Conservation (phyloP, 2,888 invertebrate genomes). For the Heliconius hortense region DNA sequence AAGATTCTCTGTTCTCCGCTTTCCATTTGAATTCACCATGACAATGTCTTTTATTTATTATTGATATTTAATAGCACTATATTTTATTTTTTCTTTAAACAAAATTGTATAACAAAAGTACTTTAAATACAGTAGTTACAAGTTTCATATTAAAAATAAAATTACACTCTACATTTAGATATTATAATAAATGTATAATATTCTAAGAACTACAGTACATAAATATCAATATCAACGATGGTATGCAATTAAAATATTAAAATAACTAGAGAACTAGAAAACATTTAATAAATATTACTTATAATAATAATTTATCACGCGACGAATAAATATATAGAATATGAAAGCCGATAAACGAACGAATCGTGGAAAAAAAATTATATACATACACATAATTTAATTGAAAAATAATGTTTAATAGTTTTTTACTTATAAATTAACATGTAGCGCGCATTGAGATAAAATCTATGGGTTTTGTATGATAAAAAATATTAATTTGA, state of each 20-base stretch:
- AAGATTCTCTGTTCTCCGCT: no score
- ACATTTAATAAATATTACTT: slow-evolving; percentile 17
- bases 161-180: not conserved
- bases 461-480: slow-evolving; percentile 15
- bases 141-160: slow-evolving; percentile 2
- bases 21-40: no score
- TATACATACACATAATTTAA: slow-evolving; percentile 1
- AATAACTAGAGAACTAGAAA: slow-evolving; percentile 14
- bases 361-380: not conserved
- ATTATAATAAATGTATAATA: not conserved
- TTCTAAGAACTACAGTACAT: not conserved
- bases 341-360: not conserved
- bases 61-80: not conserved
- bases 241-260: slow-evolving; percentile 19
- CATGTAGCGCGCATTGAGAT: slow-evolving; percentile 7
- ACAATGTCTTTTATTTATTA: not conserved
- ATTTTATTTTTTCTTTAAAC: no score
- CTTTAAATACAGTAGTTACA: not conserved
- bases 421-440: slow-evolving; percentile 20
- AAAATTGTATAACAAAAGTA: no score
- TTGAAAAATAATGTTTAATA: slow-evolving; percentile 20
- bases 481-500: slow-evolving; percentile 1
- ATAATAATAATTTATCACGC: slow-evolving; percentile 17
- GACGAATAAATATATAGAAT: slow-evolving; percentile 16
- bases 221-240: slow-evolving; percentile 7